phyloP scores from a whole-genome alignment of 2,113 vertebrate species.

The Cyanistes caeruleus region DNA sequence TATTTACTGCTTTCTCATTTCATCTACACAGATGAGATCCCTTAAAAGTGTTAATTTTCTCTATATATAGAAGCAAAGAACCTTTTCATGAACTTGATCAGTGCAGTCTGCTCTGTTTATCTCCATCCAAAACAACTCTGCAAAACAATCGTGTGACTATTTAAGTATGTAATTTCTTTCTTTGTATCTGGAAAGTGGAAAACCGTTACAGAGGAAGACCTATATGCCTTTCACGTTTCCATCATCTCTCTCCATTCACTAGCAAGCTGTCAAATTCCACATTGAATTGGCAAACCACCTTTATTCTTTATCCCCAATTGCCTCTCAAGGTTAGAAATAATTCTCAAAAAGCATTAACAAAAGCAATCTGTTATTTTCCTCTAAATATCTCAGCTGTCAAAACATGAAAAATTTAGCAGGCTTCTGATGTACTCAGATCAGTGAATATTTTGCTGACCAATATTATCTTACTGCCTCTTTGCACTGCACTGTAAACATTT shows the following conservation, averaged over 20 bases:
- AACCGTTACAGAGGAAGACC: neutral
- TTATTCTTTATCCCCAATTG: slow-evolving; percentile 14
- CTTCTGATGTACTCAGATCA: neutral
- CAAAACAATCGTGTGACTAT: neutral
- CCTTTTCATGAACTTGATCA: neutral
- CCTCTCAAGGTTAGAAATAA: slow-evolving; percentile 26
- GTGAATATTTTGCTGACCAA: slow-evolving; percentile 29
- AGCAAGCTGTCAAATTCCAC: slow-evolving; percentile 17
- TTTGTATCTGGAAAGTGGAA: neutral
- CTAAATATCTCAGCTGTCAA: slow-evolving; percentile 32
- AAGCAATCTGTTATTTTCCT: slow-evolving; percentile 43
- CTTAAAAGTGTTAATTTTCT: neutral
- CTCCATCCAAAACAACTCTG: neutral
- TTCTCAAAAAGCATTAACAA: slow-evolving; percentile 44
- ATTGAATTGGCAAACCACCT: neutral
- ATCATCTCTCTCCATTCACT: neutral
- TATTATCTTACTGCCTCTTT: neutral
- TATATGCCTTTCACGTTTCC: neutral
- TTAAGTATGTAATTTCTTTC: neutral
- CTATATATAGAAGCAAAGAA: neutral
- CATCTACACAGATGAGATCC: neutral
- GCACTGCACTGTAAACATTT: neutral
- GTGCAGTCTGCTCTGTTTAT: neutral
- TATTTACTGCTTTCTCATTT: neutral
- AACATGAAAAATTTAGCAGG: slow-evolving; percentile 17